These are phyloP conservation scores for Rotaria sp. DNA, from an alignment of 2,888 invertebrate genomes.

Conservation along the genomic window DNA sequence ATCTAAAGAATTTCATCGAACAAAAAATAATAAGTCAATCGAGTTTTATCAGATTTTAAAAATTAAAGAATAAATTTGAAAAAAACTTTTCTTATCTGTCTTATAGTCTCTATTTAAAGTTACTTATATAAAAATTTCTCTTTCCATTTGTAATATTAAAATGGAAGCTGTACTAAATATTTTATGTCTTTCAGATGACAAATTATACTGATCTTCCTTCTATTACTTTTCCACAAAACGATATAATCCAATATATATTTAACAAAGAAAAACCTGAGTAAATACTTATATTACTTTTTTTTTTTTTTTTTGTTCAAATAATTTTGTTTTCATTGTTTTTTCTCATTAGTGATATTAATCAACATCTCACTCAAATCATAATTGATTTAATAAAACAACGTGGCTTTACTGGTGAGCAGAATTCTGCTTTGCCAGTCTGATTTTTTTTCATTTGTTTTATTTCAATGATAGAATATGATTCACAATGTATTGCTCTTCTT, in stretches of 20 bases:
- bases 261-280: not conserved
- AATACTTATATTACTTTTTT: not conserved
- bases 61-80: too few species aligned
- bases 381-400: not conserved
- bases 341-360: not conserved
- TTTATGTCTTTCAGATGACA: not conserved
- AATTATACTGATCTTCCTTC: not conserved
- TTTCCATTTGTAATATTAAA: too few species aligned
- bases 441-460: not conserved
- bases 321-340: not conserved
- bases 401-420: not conserved
- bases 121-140: too few species aligned
- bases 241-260: not conserved
- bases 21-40: not conserved
- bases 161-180: too few species aligned
- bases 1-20: not conserved
- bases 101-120: too few species aligned
- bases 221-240: not conserved
- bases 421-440: not conserved
- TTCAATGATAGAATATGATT: not conserved
- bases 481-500: not conserved
- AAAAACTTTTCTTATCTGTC: too few species aligned
- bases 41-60: not conserved
- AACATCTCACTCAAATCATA: not conserved
- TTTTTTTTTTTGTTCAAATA: not conserved